A percentile compares a stretch with the other conserved stretches of the same genome.
phyloP scores from a whole-genome alignment of 1,140 invertebrate species.

The Zophobas morio region DNA sequence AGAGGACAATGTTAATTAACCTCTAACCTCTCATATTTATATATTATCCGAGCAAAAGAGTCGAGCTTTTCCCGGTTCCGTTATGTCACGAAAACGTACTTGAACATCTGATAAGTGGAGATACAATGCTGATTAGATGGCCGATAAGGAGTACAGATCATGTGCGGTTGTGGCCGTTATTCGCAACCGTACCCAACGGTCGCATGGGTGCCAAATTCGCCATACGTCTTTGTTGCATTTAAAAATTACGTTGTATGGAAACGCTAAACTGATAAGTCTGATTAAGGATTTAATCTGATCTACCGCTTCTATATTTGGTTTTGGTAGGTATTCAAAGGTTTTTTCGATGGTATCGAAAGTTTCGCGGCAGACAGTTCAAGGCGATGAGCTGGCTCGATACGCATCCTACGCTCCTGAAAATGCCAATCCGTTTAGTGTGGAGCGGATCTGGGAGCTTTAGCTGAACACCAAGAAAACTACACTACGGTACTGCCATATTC shows the following conservation, averaged over 20 bases:
- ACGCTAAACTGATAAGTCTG: slow-evolving; percentile 9
- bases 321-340: slow-evolving; percentile 29
- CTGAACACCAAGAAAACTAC: no score
- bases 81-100: slow-evolving; percentile 35
- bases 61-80: slow-evolving; percentile 20
- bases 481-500: no score
- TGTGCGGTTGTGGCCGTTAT: slow-evolving; percentile 19
- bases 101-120: slow-evolving; percentile 27
- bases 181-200: slow-evolving; percentile 9
- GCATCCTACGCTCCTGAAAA: slow-evolving; percentile 18
- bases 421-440: not conserved
- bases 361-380: slow-evolving; percentile 38
- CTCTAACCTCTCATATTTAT: slow-evolving; percentile 31
- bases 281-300: slow-evolving; percentile 36
- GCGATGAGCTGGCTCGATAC: slow-evolving; percentile 35
- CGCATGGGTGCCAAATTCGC: not conserved
- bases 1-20: slow-evolving; percentile 40
- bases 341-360: slow-evolving; percentile 36
- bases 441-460: not conserved
- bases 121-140: slow-evolving; percentile 29
- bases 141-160: slow-evolving; percentile 19
- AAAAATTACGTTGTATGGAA: no score
- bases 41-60: slow-evolving; percentile 32
- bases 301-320: slow-evolving; percentile 37
- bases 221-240: not conserved